Conservation (phyloP, 2,888 invertebrate genomes). For the Pyrrhopygopsis socrates region DNA sequence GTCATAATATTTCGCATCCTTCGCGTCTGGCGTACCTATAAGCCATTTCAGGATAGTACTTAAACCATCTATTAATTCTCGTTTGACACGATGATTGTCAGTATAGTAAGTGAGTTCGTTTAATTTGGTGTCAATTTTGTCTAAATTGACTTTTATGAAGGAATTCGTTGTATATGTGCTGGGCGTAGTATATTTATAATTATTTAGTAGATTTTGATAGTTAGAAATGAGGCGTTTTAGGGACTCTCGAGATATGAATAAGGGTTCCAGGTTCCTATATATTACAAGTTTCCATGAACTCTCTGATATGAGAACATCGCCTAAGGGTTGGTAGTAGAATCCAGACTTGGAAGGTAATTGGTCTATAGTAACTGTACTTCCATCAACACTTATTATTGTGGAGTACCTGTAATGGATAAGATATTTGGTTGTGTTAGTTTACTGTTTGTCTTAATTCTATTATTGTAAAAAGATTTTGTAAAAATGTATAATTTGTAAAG, state of each 20-base stretch:
- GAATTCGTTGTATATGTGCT: background rate
- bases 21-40: background rate
- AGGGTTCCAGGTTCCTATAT: background rate
- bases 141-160: background rate
- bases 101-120: background rate
- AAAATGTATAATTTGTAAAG: background rate
- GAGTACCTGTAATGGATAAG: background rate
- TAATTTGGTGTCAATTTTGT: background rate
- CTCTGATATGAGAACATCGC: background rate
- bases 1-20: conserved; percentile 1
- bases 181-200: background rate
- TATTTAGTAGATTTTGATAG: background rate
- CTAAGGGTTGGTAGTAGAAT: background rate
- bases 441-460: background rate
- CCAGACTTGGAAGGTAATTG: background rate
- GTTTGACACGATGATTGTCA: background rate
- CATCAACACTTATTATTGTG: background rate
- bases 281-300: background rate
- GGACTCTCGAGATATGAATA: background rate
- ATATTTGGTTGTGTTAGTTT: background rate
- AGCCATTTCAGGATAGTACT: background rate
- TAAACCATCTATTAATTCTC: conserved; percentile 7
- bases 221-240: background rate
- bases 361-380: background rate
- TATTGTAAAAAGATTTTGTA: background rate